A percentile compares a stretch with the other conserved stretches of the same genome.
Conservation (phyloP, 2,797 vertebrate genomes). For the Danio kyathit region DNA sequence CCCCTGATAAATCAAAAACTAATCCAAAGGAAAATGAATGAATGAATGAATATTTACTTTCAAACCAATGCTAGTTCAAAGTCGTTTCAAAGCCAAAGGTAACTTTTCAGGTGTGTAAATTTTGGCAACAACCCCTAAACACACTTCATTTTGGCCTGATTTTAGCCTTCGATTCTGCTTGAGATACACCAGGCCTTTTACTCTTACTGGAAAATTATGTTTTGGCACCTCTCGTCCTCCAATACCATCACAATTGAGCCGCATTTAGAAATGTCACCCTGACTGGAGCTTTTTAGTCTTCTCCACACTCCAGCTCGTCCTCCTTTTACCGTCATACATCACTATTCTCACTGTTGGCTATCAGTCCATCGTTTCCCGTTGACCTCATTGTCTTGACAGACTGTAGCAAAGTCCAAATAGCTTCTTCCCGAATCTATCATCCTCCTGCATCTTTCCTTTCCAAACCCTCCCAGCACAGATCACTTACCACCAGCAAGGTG, state of each 20-base stretch:
- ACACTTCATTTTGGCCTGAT: too few species aligned
- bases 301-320: constrained; percentile 12
- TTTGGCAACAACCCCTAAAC: too few species aligned
- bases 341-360: constrained; percentile 26
- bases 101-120: too few species aligned
- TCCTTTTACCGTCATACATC: constrained; percentile 31
- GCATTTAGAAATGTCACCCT: constrained; percentile 5
- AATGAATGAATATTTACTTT: too few species aligned
- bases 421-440: constrained; percentile 56
- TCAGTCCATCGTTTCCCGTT: constrained; percentile 39
- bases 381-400: constrained; percentile 47
- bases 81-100: neutral
- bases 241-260: neutral
- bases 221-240: neutral
- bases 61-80: too few species aligned
- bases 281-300: neutral
- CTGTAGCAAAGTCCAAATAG: constrained; percentile 47
- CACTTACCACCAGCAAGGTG: constrained; percentile 78
- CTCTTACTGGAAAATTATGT: constrained; percentile 20
- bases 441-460: constrained; percentile 50
- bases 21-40: too few species aligned
- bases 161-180: neutral
- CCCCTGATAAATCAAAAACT: too few species aligned
- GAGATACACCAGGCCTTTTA: neutral
- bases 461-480: constrained; percentile 61